These are phyloP conservation scores for Bombus turneri DNA, from an alignment of 1,140 invertebrate species.

Conservation along the genomic window DNA sequence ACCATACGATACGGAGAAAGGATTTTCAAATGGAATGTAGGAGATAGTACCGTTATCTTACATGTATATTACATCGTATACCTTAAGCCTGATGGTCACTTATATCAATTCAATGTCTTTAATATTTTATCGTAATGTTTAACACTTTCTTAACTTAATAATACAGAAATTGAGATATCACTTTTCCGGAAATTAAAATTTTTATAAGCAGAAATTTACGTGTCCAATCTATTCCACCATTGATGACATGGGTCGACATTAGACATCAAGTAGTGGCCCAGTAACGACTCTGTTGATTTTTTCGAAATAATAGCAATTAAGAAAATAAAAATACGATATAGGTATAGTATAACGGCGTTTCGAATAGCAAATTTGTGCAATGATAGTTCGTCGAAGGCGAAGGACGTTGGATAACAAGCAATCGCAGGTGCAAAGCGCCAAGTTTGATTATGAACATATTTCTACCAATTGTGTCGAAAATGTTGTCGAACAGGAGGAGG, in stretches of 20 bases:
- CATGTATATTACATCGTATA: conserved; percentile 12
- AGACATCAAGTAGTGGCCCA: not conserved
- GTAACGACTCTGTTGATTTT: not conserved
- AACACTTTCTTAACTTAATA: not conserved
- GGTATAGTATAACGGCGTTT: not conserved
- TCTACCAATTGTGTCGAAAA: conserved; percentile 25
- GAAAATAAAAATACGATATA: not conserved
- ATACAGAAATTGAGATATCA: not conserved
- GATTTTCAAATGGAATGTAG: not conserved
- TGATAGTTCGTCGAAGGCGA: conserved; percentile 77
- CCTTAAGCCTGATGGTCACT: conserved; percentile 17
- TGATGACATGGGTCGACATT: conserved; percentile 34
- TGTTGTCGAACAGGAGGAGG: conserved; percentile 42
- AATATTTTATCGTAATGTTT: not conserved
- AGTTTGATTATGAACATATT: conserved; percentile 58
- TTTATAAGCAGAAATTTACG: not conserved
- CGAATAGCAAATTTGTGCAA: conserved; percentile 36
- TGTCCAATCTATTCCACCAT: not conserved
- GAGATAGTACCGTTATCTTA: conserved; percentile 59
- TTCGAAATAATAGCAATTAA: not conserved
- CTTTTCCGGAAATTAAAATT: not conserved
- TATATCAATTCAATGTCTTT: not conserved
- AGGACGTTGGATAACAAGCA: conserved; percentile 54
- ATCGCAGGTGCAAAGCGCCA: conserved; percentile 46
- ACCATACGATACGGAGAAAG: conserved; percentile 33